These are phyloP conservation scores for Bursaphelenchus mucronatus DNA, from an alignment of 1,140 invertebrate species.

Conservation along the genomic window DNA sequence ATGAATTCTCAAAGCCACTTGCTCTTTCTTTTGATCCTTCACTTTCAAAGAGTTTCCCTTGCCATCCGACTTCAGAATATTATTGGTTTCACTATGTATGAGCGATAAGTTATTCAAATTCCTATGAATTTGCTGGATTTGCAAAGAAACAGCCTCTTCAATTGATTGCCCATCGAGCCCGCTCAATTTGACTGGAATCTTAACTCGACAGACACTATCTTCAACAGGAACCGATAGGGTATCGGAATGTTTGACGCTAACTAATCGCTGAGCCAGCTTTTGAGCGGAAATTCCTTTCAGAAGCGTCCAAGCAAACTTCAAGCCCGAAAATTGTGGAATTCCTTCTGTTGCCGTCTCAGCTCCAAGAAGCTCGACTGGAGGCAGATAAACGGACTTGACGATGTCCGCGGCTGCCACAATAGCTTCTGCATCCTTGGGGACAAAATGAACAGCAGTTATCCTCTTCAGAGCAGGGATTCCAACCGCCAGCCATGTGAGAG, in stretches of 20 bases:
- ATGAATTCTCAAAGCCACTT: too few relatives aligned
- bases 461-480: neutral
- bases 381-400: neutral
- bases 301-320: neutral
- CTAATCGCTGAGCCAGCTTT: conserved; percentile 11
- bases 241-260: conserved; percentile 8
- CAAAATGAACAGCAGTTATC: conserved; percentile 12
- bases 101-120: too few relatives aligned
- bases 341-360: neutral
- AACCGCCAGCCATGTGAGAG: neutral
- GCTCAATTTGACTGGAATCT: neutral
- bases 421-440: conserved; percentile 1
- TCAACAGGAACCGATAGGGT: conserved; percentile 3
- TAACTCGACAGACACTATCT: neutral
- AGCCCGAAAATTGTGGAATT: neutral
- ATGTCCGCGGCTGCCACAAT: neutral
- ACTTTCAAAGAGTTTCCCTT: too few relatives aligned
- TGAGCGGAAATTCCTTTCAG: conserved; percentile 14
- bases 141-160: neutral
- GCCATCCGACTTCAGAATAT: too few relatives aligned
- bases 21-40: too few relatives aligned
- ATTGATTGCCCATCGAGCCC: neutral
- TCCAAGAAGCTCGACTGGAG: conserved; percentile 9
- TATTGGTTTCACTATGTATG: too few relatives aligned
- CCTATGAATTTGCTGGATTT: too few relatives aligned